Base-by-base conservation (phyloP, 2,797 vertebrate genomes). In the Enteromius anoplus region DNA sequence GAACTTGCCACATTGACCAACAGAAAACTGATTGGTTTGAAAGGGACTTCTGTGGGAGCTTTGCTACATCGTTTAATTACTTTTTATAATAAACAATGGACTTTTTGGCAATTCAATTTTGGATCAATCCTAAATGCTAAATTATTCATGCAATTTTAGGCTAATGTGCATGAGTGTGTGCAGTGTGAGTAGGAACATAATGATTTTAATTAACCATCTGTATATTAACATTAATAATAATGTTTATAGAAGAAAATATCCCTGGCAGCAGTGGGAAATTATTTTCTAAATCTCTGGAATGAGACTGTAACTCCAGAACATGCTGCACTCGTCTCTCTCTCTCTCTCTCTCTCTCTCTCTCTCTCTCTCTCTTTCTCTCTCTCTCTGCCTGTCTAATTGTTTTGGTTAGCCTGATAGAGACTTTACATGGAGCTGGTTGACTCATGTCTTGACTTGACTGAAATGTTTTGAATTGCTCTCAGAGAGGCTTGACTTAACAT, bases 361-460 rank as follows among this genome's bases (percentile, higher is more conserved):
- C 42, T 45, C 9, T 45, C 42, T 40, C 34, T 45, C 42, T 42
- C 42, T 45, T 10, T 45, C 9, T 45, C 42, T 40, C 34, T 10
- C 42, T 71, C 75, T 81, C 11, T 92, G 91, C 86, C 49, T 60
- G 29, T 53, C n/a, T 26, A 64, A 29, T 64, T 60, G 80, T 82
- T 64, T 69, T 62, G 65, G 73, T 60, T 71, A 49, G 14, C 5
- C 65, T 69, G 78, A 80, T 77, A 77, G 76, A 55, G 21, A 23
- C 49, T 75, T 34, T 37, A 79, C 71, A 70, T 75, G 8, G 9
- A 71, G 42, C 45, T 32, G 23, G 34, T 69, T 62, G 73, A 65
- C 62, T 85, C 80, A 66, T 82, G 84, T 75, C 80, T 69, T 55
- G 51, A 60, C 84, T 47, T 82, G 81, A 86, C 64, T 80, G 53